phyloP scores from a whole-genome alignment of 2,113 vertebrate genomes.

The Colinus virginianus region DNA sequence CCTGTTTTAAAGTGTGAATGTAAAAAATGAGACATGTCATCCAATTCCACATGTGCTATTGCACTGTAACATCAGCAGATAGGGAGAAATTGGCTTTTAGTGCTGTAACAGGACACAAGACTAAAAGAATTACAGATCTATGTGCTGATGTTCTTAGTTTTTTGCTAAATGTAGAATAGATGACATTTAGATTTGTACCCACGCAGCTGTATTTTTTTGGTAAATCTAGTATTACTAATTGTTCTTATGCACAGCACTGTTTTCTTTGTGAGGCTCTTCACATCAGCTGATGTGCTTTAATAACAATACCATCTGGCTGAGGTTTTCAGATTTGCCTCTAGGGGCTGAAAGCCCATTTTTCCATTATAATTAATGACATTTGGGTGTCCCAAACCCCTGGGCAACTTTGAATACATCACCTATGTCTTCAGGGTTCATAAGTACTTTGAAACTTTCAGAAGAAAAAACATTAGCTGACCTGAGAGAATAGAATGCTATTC shows the following conservation, averaged over 20 bases:
- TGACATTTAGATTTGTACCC: not conserved
- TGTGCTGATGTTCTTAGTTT: not conserved
- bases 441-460: not conserved
- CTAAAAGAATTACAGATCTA: not conserved
- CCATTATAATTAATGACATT: constrained; percentile 57
- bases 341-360: constrained; percentile 6
- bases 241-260: not conserved
- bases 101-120: not conserved
- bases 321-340: constrained; percentile 34
- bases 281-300: constrained; percentile 46
- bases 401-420: constrained; percentile 18
- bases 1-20: not conserved
- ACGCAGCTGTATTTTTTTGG: not conserved
- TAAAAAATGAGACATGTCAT: not conserved
- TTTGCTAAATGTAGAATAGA: not conserved
- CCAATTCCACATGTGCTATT: not conserved
- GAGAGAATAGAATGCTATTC: not conserved
- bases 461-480: constrained; percentile 9
- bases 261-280: constrained; percentile 27
- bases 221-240: not conserved
- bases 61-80: not conserved
- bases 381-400: constrained; percentile 42
- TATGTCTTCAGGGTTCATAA: constrained; percentile 16
- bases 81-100: not conserved
- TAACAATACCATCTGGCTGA: constrained; percentile 64